phyloP scores from a whole-genome alignment of 2,888 invertebrate genomes.

The Mesorhabditis spiculigera region DNA sequence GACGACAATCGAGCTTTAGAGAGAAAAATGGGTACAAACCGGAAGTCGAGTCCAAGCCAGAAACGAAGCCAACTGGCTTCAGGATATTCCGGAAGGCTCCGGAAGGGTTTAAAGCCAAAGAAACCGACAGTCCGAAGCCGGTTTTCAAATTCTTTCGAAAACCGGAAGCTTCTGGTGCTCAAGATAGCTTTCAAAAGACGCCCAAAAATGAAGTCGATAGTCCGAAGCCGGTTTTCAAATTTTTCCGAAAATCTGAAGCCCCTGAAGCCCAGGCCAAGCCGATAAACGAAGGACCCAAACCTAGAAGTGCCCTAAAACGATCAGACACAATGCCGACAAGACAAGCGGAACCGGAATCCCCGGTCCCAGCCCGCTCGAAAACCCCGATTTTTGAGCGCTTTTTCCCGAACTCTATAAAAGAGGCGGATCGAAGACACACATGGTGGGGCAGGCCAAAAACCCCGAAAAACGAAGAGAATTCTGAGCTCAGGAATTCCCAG shows the following conservation, averaged over 20 bases:
- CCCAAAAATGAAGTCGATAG: not conserved
- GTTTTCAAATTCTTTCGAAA: not conserved
- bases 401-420: not conserved
- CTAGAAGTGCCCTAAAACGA: not conserved
- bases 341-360: not conserved
- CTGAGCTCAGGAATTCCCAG: not conserved
- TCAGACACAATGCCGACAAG: not conserved
- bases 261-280: not conserved
- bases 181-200: not conserved
- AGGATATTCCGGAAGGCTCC: not conserved
- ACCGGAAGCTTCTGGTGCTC: not conserved
- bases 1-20: not conserved
- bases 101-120: not conserved
- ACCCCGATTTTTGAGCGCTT: constrained; percentile 4
- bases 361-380: not conserved
- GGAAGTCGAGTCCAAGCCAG: not conserved
- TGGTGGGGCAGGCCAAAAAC: constrained; percentile 6
- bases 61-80: not conserved
- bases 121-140: not conserved
- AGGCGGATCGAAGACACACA: not conserved
- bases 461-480: not conserved
- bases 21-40: not conserved
- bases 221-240: not conserved
- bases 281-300: not conserved
- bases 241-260: not conserved